Percentiles rank a stretch among this genome's conserved stretches.
phyloP scores from a whole-genome alignment of 2,888 invertebrate genomes.

The Lithophane socia region DNA sequence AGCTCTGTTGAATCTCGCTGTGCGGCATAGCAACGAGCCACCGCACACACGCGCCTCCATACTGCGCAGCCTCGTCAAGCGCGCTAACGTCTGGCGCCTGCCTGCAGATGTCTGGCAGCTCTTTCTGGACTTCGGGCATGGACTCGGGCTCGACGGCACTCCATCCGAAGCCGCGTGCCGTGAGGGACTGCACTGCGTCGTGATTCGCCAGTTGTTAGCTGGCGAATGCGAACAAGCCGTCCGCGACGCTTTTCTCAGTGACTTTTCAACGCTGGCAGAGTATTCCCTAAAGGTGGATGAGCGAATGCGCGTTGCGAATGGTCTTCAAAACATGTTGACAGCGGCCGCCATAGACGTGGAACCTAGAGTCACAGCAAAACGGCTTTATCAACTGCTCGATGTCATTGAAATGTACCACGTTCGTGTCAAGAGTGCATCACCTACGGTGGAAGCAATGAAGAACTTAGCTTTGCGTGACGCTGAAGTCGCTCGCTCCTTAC shows the following conservation, averaged over 20 bases:
- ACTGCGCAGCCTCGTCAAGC: constrained; percentile 80
- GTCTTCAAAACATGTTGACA: constrained; percentile 67
- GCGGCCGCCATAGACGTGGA: constrained; percentile 56
- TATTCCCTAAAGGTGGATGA: constrained; percentile 74
- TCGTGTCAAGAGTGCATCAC: constrained; percentile 62
- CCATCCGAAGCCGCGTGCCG: constrained; percentile 71
- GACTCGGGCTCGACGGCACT: constrained; percentile 79
- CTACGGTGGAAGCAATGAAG: constrained; percentile 66
- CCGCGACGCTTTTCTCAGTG: constrained; percentile 68
- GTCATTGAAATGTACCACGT: constrained; percentile 71
- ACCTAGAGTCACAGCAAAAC: constrained; percentile 38
- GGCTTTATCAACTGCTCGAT: constrained; percentile 69
- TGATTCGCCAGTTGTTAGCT: constrained; percentile 74
- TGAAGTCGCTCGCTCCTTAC: constrained; percentile 56
- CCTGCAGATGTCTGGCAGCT: constrained; percentile 74
- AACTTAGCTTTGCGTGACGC: constrained; percentile 65
- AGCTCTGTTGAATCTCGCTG: constrained; percentile 72
- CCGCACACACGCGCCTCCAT: constrained; percentile 77
- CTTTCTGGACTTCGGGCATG: constrained; percentile 75
- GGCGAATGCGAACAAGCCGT: constrained; percentile 62
- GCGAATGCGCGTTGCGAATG: constrained; percentile 62
- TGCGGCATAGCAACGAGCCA: constrained; percentile 77
- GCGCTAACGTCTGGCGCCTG: constrained; percentile 79
- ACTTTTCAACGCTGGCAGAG: constrained; percentile 74
- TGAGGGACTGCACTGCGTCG: constrained; percentile 80